Conservation (phyloP, 64 coral and sea anemone species). For the Cladopsammia gracilis region DNA sequence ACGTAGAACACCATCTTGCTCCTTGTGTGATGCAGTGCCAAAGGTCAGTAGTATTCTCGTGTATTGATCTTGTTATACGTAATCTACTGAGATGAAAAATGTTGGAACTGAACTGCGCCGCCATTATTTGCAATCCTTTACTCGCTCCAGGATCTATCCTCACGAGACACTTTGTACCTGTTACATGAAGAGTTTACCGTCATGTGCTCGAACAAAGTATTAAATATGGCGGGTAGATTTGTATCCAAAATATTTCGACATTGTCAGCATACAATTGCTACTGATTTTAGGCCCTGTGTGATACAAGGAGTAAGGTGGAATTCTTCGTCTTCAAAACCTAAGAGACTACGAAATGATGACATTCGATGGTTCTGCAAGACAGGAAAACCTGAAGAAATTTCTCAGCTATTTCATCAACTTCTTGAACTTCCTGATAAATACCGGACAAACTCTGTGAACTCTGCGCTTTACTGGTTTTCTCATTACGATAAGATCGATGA, state of each 20-base stretch:
- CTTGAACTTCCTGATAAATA: conserved; percentile 4
- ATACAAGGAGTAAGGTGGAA: neutral
- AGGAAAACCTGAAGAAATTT: neutral
- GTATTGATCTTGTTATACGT: too few relatives aligned
- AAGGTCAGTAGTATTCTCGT: neutral
- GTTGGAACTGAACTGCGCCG: neutral
- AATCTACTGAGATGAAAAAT: neutral
- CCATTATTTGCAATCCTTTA: neutral
- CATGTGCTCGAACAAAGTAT: too few relatives aligned
- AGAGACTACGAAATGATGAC: neutral
- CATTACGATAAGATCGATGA: conserved; percentile 55
- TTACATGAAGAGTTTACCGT: neutral
- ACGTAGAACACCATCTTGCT: neutral
- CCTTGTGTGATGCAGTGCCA: neutral
- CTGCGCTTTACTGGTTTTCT: conserved; percentile 59
- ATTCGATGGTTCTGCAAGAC: conserved; percentile 12
- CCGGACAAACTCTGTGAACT: conserved; percentile 46
- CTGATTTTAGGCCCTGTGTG: neutral
- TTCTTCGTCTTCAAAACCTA: neutral
- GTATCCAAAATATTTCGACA: neutral
- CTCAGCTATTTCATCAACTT: conserved; percentile 2
- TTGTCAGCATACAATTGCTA: neutral
- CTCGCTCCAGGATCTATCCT: too few relatives aligned
- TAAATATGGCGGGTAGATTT: neutral
- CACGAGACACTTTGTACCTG: neutral